These are phyloP conservation scores for Acanthosepion esculentum DNA, from an alignment of 2,888 invertebrate species.

Conservation along the genomic window DNA sequence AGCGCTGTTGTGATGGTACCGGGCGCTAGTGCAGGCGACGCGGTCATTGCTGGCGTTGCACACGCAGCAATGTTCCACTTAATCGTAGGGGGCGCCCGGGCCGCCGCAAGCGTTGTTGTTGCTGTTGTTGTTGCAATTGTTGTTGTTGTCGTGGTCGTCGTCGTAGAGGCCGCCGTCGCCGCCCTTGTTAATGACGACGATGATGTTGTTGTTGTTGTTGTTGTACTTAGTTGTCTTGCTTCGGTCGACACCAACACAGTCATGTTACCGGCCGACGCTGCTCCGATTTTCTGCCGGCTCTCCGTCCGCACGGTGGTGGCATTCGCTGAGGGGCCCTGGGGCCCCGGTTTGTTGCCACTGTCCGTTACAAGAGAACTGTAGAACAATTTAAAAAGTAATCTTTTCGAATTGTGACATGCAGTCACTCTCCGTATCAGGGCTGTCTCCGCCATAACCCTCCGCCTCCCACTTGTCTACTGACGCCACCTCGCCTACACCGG, in stretches of 20 bases:
- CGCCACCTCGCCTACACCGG: not conserved
- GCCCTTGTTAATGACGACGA: not conserved
- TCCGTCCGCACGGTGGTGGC: not conserved
- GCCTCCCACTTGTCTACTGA: not conserved
- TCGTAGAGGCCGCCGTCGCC: not conserved
- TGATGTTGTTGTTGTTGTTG: not conserved
- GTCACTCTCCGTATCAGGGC: constrained; percentile 41
- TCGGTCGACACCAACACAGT: not conserved
- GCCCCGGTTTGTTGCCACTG: not conserved
- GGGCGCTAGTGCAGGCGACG: not conserved
- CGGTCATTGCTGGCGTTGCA: not conserved
- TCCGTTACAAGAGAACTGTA: not conserved
- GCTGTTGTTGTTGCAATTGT: not conserved
- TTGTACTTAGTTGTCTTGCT: not conserved
- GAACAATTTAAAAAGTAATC: not conserved
- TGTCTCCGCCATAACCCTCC: not conserved
- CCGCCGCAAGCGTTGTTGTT: not conserved
- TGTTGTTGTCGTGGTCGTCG: not conserved
- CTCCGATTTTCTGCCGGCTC: not conserved
- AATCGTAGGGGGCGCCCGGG: not conserved
- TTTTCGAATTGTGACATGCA: not conserved
- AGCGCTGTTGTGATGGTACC: not conserved
- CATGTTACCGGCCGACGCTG: not conserved
- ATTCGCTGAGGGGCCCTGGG: not conserved
- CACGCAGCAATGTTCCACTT: not conserved